These are phyloP conservation scores for Microdon myrmicae DNA, from an alignment of 2,888 invertebrate genomes.

Conservation along the genomic window DNA sequence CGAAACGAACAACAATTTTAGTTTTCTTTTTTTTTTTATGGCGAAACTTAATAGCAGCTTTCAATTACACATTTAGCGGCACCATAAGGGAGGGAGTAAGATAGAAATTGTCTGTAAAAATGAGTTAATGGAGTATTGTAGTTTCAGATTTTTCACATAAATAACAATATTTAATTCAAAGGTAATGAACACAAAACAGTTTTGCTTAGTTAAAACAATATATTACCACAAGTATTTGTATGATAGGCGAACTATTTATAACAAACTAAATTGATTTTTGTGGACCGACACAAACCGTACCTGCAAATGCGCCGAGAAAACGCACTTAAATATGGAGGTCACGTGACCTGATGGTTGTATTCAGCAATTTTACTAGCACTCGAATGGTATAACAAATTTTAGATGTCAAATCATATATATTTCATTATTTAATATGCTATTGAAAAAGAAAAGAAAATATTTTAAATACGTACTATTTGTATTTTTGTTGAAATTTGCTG, in stretches of 20 bases:
- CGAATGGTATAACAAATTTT: constrained; percentile 33
- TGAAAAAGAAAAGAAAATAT: too few species aligned
- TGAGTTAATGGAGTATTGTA: too few species aligned
- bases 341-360: constrained; percentile 50
- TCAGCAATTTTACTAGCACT: constrained; percentile 22
- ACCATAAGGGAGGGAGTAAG: constrained; percentile 13
- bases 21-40: constrained; percentile 22
- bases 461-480: too few species aligned
- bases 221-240: constrained; percentile 46
- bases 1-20: too few species aligned
- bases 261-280: constrained; percentile 40
- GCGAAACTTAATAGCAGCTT: constrained; percentile 50
- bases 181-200: constrained; percentile 38
- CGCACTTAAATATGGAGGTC: constrained; percentile 61
- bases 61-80: constrained; percentile 48
- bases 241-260: constrained; percentile 44
- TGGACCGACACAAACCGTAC: constrained; percentile 54
- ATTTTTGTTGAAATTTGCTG: too few species aligned
- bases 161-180: constrained; percentile 8
- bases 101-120: constrained; percentile 15
- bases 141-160: constrained; percentile 29
- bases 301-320: constrained; percentile 63
- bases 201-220: constrained; percentile 41
- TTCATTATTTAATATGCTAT: too few species aligned
- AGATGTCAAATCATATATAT: too few species aligned